Conservation (phyloP, 2,888 invertebrate genomes). For the Platycnemis pennipes region DNA sequence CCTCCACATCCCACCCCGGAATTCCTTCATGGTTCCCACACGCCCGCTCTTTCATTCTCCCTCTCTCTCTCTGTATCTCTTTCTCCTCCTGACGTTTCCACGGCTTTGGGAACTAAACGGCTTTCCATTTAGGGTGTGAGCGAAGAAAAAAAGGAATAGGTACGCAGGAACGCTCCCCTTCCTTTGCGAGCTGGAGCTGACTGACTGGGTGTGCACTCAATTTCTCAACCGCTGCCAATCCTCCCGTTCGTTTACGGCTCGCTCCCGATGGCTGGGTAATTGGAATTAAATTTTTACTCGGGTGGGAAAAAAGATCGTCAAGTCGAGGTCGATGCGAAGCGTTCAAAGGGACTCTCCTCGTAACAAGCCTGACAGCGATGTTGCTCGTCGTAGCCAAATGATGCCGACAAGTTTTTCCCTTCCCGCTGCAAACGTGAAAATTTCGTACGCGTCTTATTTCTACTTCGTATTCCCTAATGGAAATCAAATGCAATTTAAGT, state of each 20-base stretch:
- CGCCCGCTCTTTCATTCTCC: too few relatives aligned
- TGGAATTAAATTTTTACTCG: neutral
- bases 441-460: too few relatives aligned
- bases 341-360: neutral
- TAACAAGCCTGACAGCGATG: neutral
- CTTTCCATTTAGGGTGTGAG: neutral
- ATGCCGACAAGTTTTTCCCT: too few relatives aligned
- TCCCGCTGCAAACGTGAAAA: too few relatives aligned
- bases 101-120: neutral
- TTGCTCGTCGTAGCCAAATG: neutral
- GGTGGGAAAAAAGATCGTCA: neutral
- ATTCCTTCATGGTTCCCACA: too few relatives aligned
- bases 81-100: neutral
- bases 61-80: neutral
- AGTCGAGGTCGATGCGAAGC: neutral
- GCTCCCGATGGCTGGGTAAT: neutral
- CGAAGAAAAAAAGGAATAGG: neutral
- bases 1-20: neutral
- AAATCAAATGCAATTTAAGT: too few relatives aligned
- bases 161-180: neutral
- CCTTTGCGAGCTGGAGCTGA: neutral
- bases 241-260: neutral
- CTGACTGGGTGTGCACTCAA: constrained; percentile 7
- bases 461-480: too few relatives aligned
- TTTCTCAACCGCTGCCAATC: neutral